These are phyloP conservation scores for Mus minutoides DNA, from an alignment of 2,797 vertebrate species.

Conservation along the genomic window DNA sequence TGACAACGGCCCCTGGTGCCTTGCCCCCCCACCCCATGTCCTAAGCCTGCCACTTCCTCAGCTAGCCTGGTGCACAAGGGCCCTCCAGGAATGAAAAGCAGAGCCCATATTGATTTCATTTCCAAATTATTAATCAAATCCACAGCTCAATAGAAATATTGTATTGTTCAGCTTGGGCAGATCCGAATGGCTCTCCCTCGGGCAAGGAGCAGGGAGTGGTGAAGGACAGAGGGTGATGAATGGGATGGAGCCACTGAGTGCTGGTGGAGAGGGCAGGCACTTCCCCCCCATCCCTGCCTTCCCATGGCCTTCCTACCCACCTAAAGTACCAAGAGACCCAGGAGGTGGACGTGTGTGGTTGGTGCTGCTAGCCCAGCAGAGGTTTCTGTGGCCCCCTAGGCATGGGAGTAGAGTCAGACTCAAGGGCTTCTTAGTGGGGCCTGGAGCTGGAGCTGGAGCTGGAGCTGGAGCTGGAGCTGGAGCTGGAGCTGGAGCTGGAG, in stretches of 20 bases:
- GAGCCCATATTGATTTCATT: conserved; percentile 87
- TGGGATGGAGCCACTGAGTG: background rate
- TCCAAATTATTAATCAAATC: conserved; percentile 90
- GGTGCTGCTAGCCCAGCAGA: background rate
- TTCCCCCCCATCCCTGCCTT: background rate
- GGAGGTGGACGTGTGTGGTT: accelerated
- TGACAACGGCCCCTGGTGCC: background rate
- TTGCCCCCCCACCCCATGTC: background rate
- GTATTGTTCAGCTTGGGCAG: conserved; percentile 87
- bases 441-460: no score
- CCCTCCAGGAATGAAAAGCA: conserved; percentile 76
- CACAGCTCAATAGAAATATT: conserved; percentile 86
- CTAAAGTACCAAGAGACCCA: background rate
- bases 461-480: background rate
- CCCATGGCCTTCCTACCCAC: background rate
- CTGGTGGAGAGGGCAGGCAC: background rate
- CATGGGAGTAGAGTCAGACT: background rate
- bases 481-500: background rate
- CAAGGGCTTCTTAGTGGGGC: background rate
- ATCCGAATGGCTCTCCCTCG: conserved; percentile 84
- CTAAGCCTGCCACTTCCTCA: background rate
- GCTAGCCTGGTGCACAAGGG: background rate
- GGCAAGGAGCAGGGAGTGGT: conserved; percentile 80
- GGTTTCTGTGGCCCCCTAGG: background rate
- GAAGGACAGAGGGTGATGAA: conserved; percentile 83